phyloP scores from a whole-genome alignment of 2,113 vertebrate genomes.

The Ursus arctos region DNA sequence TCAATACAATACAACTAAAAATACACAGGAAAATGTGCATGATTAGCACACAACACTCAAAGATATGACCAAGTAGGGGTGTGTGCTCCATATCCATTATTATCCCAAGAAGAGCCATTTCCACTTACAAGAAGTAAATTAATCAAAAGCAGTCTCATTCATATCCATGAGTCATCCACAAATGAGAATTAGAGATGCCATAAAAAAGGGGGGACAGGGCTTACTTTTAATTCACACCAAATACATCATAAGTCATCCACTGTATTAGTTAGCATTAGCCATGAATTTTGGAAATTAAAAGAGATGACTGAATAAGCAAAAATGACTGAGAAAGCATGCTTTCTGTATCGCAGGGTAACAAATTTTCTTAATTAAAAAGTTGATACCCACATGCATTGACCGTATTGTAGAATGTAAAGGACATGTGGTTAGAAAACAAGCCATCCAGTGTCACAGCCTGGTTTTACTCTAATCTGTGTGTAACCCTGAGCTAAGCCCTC shows the following conservation, averaged over 20 bases:
- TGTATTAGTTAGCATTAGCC: background rate
- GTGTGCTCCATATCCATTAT: background rate
- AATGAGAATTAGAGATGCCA: background rate
- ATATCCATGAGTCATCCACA: background rate
- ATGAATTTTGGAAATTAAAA: constrained; percentile 38
- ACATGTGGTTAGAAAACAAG: background rate
- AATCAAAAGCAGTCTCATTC: constrained; percentile 10
- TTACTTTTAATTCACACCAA: background rate
- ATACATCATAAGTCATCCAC: background rate
- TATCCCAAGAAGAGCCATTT: background rate
- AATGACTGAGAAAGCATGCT: background rate
- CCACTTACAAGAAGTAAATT: constrained; percentile 25
- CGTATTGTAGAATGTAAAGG: background rate
- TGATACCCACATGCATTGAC: background rate
- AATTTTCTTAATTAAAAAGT: constrained; percentile 2
- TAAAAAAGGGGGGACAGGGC: background rate
- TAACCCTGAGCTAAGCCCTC: background rate
- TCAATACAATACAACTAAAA: constrained; percentile 23
- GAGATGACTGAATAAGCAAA: background rate
- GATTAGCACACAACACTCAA: background rate
- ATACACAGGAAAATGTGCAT: background rate
- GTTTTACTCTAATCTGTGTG: background rate
- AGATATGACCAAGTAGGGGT: background rate
- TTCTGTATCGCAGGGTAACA: background rate
- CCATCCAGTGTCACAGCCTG: background rate